Evolutionary conservation across 2,888 invertebrate genomes (phyloP), one percentile per base, ranked within the genome.

Genomic region (Coelopa pilipes): DNA sequence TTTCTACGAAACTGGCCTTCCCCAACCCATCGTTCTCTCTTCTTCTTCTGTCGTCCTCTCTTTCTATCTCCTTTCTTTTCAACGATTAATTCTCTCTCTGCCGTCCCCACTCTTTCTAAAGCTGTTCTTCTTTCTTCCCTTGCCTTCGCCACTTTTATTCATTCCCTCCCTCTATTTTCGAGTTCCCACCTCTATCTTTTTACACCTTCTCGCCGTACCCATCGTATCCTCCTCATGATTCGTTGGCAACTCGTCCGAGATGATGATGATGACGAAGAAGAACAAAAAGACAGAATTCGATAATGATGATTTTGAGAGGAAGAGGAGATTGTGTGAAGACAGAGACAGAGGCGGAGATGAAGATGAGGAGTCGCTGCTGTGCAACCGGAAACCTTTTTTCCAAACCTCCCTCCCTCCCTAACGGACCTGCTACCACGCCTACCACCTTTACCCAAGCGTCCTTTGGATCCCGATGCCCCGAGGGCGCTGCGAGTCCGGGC

Each of bases 381-480:
- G 59, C 82, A 81, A 82, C 84, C 83, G 82, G 82, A 83, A 84
- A 82, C 84, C 80, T 80, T 83, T 81, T 78, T 76, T 55, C 50
- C 24, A 34, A 75, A 71, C 65, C 66, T 73, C 71, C 69, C 72
- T 70, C 72, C 47, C 76, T 59, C 59, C 59, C 47, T n/a, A 69
- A n/a, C n/a, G n/a, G n/a, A n/a, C n/a, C 57, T 24, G 17, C 13
- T 57, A 11, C 17, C 24, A 9, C 11, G 10, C 46, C 47, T n/a
- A 45, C 47, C 46, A n/a, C n/a, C 63, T 46, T 11, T 63, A 12
- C 47, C 63, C 46, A 12, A 63, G 9, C 47, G 19, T n/a, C 19
- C 17, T 46, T 63, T 19, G 1, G 10, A 17, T 1, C 55, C 55
- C 2, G 24, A 15, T 34, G 15, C 66, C 17, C 13, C 15, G 9